Evolutionary conservation across 2,888 invertebrate genomes (phyloP).

Genomic region (Pyrochroa serraticornis): DNA sequence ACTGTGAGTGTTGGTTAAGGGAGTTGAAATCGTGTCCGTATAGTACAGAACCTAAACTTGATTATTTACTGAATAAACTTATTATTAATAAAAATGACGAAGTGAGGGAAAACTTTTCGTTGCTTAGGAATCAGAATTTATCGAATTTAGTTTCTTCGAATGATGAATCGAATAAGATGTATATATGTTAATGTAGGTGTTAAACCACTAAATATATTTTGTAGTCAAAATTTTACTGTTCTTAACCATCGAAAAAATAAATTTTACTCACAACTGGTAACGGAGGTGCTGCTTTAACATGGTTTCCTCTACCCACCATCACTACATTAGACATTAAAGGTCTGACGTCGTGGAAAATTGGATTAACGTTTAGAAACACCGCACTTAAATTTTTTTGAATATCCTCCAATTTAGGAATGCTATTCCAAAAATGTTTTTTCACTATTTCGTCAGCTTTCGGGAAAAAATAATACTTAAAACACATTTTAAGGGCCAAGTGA

Average conservation of each 20-base stretch:
- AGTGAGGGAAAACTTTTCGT: too few relatives aligned
- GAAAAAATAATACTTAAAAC: slow-evolving; percentile 15
- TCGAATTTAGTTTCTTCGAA: too few relatives aligned
- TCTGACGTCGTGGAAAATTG: slow-evolving; percentile 50
- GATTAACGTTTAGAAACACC: slow-evolving; percentile 56
- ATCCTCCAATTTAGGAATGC: slow-evolving; percentile 29
- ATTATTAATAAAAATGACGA: too few relatives aligned
- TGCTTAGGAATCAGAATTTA: too few relatives aligned
- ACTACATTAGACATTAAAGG: slow-evolving; percentile 56
- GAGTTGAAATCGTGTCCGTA: too few relatives aligned
- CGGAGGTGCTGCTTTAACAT: slow-evolving; percentile 51
- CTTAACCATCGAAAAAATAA: slow-evolving; percentile 5
- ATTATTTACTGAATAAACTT: too few relatives aligned
- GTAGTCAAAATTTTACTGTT: too few relatives aligned
- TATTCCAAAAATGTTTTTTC: slow-evolving; percentile 36
- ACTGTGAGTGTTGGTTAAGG: too few relatives aligned
- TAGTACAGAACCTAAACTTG: too few relatives aligned
- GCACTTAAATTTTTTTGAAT: slow-evolving; percentile 49
- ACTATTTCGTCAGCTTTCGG: slow-evolving; percentile 25
- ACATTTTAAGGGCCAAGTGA: slow-evolving; percentile 4
- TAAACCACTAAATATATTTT: neutral
- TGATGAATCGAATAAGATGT: too few relatives aligned
- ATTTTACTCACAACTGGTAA: slow-evolving; percentile 52
- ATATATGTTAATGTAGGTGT: neutral
- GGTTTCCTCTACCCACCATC: slow-evolving; percentile 57